Evolutionary conservation across 2,888 invertebrate species (phyloP).

Genomic region (Watsonalla cultraria): DNA sequence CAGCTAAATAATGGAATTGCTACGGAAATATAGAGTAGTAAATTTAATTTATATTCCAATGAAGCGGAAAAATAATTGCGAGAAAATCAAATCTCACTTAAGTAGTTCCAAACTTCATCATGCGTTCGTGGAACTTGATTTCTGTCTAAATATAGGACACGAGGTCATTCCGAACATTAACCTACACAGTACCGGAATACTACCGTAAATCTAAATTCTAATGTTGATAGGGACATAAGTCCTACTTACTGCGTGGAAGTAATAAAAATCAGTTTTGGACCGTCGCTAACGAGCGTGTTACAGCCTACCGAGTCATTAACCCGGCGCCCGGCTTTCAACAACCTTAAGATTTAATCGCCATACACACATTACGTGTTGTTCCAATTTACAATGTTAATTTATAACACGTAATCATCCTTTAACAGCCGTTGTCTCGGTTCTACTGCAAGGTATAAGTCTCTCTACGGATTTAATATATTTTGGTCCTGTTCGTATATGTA

Average conservation of each 20-base stretch:
- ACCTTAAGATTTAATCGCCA: constrained; percentile 30
- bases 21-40: too few relatives aligned
- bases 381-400: not conserved
- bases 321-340: constrained; percentile 20
- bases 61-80: too few relatives aligned
- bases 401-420: too few relatives aligned
- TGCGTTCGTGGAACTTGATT: too few relatives aligned
- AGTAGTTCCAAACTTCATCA: too few relatives aligned
- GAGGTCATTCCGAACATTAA: not conserved
- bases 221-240: constrained; percentile 1
- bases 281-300: constrained; percentile 29
- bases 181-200: not conserved
- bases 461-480: too few relatives aligned
- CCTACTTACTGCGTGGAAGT: constrained; percentile 7
- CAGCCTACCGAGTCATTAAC: constrained; percentile 31
- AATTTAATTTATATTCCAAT: too few relatives aligned
- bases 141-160: not conserved
- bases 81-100: too few relatives aligned
- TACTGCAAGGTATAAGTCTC: too few relatives aligned
- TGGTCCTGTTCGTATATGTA: too few relatives aligned
- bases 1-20: too few relatives aligned
- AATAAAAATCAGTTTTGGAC: constrained; percentile 23
- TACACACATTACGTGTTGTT: constrained; percentile 13
- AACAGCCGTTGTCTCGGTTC: too few relatives aligned
- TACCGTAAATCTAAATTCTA: constrained; percentile 2